Base-by-base conservation (phyloP, 2,888 invertebrate genomes). In the Platycnemis pennipes region DNA sequence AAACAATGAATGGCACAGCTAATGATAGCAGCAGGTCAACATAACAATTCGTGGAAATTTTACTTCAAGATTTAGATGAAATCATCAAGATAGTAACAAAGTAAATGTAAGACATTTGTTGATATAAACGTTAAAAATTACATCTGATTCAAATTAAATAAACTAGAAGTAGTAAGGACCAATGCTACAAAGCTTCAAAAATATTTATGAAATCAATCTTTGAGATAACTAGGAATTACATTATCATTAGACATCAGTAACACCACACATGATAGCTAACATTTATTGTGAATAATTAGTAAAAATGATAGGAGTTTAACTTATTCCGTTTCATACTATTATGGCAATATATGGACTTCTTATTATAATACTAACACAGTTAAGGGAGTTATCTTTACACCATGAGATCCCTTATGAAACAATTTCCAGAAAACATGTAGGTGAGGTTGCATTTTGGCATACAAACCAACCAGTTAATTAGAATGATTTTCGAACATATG, bases 1-100 rank as follows among this genome's bases (percentile, higher is more conserved):
- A 91, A 26, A 42, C 91, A 63, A 91, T 63, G 69, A 69, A 69
- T 69, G 42, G 53, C 89, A 91, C 44, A 63, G 37, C 19, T 91
- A 63, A 44, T 56, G 56, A 91, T 37, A 77, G 37, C 37, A 37
- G 26, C 77, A 77, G 11, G 13, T 11, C 63, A 63, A 63, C 26
- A 63, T 63, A 63, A 37, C 31, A 77, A 11, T 16, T 16, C 37
- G 37, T 77, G 37, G 37, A 77, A 77, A 37, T 37, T 31, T 13
- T 31, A 31, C 31, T 16, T 37, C 37, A 77, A 13, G 77, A 77
- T 37, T 37, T 37, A 11, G 31, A 13, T 31, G 37, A 31, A 16
- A 37, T 16, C 37, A 77, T 63, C 26, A 8, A n/a, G n/a, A n/a
- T n/a, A 22, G 7, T 13, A 63, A n/a, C 26, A 22, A 26, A 63